A percentile compares a stretch with the other conserved stretches of the same genome.
Conservation (phyloP, 2,888 invertebrate genomes). For the Erebia aethiops region DNA sequence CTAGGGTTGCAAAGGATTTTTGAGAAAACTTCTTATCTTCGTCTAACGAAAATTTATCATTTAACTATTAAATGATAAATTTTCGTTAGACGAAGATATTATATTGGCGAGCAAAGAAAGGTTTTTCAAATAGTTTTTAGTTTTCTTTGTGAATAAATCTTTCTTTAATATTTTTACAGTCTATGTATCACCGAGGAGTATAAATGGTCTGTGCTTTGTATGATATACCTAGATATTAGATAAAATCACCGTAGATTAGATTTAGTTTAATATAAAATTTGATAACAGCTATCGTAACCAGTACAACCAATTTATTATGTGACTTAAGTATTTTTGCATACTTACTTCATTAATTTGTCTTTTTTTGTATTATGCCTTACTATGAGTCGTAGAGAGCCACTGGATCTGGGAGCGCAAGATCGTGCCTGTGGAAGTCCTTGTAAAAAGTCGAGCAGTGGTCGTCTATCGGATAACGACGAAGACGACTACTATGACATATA, state of each 20-base stretch:
- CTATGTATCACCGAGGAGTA: no score
- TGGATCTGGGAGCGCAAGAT: no score
- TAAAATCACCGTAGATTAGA: not conserved
- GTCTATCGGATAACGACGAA: no score
- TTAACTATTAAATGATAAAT: no score
- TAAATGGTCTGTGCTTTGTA: no score
- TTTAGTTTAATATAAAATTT: not conserved
- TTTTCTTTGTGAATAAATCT: not conserved
- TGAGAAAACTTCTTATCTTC: slow-evolving; percentile 32
- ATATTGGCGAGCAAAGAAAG: not conserved
- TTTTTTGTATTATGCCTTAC: no score
- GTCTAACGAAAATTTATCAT: not conserved
- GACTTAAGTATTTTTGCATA: not conserved
- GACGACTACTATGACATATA: no score
- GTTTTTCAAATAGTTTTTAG: not conserved
- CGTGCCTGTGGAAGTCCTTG: no score
- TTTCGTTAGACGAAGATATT: no score
- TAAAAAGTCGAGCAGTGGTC: no score
- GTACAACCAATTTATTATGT: not conserved
- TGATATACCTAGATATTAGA: not conserved
- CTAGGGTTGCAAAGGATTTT: slow-evolving; percentile 9
- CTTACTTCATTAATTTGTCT: not conserved
- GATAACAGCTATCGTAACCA: not conserved
- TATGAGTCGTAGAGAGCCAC: no score
- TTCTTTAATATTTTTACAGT: not conserved